A percentile compares a stretch with the other conserved stretches of the same genome.
These are phyloP conservation scores for Cassiopea xamachana DNA, from an alignment of 30 jellyfish, hydroid and myxozoan species.

Conservation along the genomic window DNA sequence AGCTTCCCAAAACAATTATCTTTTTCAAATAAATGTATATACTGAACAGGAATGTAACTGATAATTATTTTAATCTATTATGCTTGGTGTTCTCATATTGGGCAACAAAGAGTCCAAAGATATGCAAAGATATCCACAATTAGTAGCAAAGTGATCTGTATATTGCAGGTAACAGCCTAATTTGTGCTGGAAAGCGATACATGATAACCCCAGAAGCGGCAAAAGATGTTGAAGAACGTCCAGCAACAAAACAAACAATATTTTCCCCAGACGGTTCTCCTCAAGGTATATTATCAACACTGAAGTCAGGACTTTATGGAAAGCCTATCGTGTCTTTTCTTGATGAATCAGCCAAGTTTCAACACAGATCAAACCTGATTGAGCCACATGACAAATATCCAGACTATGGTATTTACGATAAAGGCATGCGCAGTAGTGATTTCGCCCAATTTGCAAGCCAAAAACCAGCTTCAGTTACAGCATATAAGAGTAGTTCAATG, in stretches of 20 bases:
- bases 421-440: conserved; percentile 48
- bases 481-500: not conserved
- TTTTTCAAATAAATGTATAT: too few relatives aligned
- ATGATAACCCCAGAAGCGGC: conserved; percentile 71
- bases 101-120: not conserved
- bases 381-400: conserved; percentile 72
- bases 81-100: too few relatives aligned
- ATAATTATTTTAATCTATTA: too few relatives aligned
- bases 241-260: conserved; percentile 35
- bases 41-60: not conserved
- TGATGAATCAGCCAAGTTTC: conserved; percentile 5
- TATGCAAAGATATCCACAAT: not conserved
- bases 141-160: not conserved
- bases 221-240: conserved; percentile 44
- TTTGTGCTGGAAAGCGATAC: conserved; percentile 67
- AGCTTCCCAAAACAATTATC: too few relatives aligned
- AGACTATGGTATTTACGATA: conserved; percentile 49
- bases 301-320: conserved; percentile 54
- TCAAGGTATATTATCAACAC: conserved; percentile 24
- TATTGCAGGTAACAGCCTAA: conserved; percentile 23
- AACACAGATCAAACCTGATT: not conserved
- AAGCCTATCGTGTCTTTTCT: conserved; percentile 67
- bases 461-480: conserved; percentile 34
- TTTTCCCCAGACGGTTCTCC: conserved; percentile 47
- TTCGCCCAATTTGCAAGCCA: conserved; percentile 16